Conservation (phyloP, 2,888 invertebrate species). For the Uloborus plumipes region DNA sequence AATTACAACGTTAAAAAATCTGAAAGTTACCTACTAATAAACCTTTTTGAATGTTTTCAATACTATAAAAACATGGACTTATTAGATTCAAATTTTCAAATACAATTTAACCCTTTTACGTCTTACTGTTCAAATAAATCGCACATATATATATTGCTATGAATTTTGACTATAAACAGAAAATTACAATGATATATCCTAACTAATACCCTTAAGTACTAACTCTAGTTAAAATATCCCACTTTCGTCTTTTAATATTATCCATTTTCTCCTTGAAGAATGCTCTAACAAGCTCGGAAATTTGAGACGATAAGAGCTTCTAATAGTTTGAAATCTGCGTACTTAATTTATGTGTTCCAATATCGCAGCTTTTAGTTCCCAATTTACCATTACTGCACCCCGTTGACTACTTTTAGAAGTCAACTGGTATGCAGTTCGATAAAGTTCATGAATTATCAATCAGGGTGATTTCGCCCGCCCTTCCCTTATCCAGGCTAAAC, state of each 20-base stretch:
- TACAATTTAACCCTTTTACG: too few relatives aligned
- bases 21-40: too few relatives aligned
- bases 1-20: too few relatives aligned
- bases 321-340: slow-evolving; percentile 22
- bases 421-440: slow-evolving; percentile 8
- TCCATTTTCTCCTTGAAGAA: slow-evolving; percentile 12
- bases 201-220: too few relatives aligned
- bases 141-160: too few relatives aligned
- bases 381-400: slow-evolving; percentile 34
- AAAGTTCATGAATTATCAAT: slow-evolving; percentile 57
- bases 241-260: too few relatives aligned
- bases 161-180: too few relatives aligned
- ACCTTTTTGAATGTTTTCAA: too few relatives aligned
- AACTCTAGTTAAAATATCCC: slow-evolving; percentile 2
- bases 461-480: not conserved
- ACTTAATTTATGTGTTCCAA: slow-evolving; percentile 61
- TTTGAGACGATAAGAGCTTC: slow-evolving; percentile 19
- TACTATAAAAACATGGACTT: too few relatives aligned
- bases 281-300: slow-evolving; percentile 18
- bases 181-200: too few relatives aligned
- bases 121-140: too few relatives aligned
- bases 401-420: slow-evolving; percentile 23
- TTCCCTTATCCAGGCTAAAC: slow-evolving; percentile 14
- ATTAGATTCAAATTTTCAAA: too few relatives aligned
- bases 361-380: slow-evolving; percentile 48